A percentile compares a stretch with the other conserved stretches of the same genome.
These are phyloP conservation scores for Amitus sp. DNA, from an alignment of 2,888 invertebrate species.

Conservation along the genomic window DNA sequence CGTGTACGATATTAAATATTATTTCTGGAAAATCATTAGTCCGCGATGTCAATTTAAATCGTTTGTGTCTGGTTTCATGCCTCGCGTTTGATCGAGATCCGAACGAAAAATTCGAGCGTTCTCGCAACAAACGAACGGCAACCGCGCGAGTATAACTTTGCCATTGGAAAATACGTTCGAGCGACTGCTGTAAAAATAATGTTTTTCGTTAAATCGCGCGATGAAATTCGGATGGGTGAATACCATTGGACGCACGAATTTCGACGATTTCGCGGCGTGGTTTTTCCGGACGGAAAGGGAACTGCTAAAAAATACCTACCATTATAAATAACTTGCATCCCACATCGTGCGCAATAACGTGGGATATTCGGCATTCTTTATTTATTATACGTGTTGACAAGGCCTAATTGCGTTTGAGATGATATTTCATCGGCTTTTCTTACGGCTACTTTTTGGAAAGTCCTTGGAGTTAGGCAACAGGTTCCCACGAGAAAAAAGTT, in stretches of 20 bases:
- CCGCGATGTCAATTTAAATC: constrained; percentile 26
- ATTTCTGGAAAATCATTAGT: constrained; percentile 55
- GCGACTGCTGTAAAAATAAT: constrained; percentile 44
- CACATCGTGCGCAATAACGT: constrained; percentile 24
- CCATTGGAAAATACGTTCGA: constrained; percentile 56
- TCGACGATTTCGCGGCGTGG: constrained; percentile 17
- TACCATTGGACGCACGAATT: constrained; percentile 43
- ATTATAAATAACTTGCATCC: constrained; percentile 31
- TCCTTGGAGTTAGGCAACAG: no score
- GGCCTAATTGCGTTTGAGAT: constrained; percentile 7
- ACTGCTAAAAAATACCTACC: constrained; percentile 20
- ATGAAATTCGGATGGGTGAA: constrained; percentile 37
- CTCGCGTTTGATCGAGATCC: constrained; percentile 19
- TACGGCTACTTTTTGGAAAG: no score
- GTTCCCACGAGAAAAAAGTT: no score
- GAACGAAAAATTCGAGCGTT: constrained; percentile 18
- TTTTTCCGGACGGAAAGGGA: constrained; percentile 14
- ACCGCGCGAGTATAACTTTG: constrained; percentile 29
- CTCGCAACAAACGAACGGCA: constrained; percentile 15
- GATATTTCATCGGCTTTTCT: background rate
- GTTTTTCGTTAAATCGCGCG: constrained; percentile 37
- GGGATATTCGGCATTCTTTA: constrained; percentile 25
- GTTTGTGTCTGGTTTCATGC: constrained; percentile 11
- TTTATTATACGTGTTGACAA: constrained; percentile 24
- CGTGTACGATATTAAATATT: constrained; percentile 51